A percentile compares a stretch with the other conserved stretches of the same genome.
phyloP scores from a whole-genome alignment of 2,113 vertebrate genomes.

The Tupaia tana region DNA sequence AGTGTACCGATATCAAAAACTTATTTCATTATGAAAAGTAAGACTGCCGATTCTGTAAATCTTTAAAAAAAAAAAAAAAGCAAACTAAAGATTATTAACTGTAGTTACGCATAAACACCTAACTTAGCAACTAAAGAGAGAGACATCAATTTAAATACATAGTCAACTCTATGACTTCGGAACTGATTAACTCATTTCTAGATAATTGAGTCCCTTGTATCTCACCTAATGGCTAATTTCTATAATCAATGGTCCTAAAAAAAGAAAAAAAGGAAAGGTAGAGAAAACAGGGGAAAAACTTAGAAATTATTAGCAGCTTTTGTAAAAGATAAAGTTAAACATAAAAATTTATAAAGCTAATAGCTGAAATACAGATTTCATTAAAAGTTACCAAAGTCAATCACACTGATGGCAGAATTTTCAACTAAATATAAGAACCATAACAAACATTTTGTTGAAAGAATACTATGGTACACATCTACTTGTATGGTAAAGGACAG shows the following conservation, averaged over 20 bases:
- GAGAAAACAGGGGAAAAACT: slow-evolving; percentile 1
- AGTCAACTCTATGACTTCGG: slow-evolving; percentile 1
- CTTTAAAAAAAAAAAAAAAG: not conserved
- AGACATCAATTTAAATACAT: slow-evolving; percentile 4
- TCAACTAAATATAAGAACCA: slow-evolving; percentile 11
- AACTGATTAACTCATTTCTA: not conserved
- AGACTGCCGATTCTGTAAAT: not conserved
- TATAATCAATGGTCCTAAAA: not conserved
- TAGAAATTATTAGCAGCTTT: slow-evolving; percentile 64
- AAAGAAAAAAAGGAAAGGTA: not conserved
- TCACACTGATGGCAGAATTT: not conserved
- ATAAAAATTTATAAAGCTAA: not conserved
- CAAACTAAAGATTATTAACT: not conserved
- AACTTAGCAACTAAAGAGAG: slow-evolving; percentile 13
- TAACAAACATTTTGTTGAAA: slow-evolving; percentile 11
- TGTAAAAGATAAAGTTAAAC: slow-evolving; percentile 42
- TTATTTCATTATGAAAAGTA: slow-evolving; percentile 44
- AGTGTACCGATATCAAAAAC: slow-evolving; percentile 36
- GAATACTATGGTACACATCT: not conserved
- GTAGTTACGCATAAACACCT: slow-evolving; percentile 10
- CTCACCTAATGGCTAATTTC: slow-evolving; percentile 43
- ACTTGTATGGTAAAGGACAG: not conserved
- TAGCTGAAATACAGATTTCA: slow-evolving; percentile 40
- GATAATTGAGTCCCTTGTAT: slow-evolving; percentile 1
- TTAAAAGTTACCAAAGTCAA: slow-evolving; percentile 50